Conservation (phyloP, 2,797 vertebrate genomes). For the Notolabrus celidotus region DNA sequence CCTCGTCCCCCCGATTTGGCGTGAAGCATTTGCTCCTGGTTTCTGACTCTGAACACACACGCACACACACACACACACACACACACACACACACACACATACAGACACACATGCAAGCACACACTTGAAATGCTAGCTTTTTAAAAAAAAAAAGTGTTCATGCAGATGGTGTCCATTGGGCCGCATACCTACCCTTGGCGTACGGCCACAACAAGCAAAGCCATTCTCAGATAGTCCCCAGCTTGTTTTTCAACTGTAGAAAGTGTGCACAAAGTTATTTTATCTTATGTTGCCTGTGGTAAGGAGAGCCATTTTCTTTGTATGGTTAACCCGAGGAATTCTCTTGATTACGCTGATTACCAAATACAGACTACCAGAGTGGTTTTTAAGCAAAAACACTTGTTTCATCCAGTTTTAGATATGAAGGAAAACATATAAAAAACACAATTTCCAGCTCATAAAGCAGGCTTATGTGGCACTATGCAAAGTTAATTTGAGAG, state of each 20-base stretch:
- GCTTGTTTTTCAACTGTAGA: constrained; percentile 81
- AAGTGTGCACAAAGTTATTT: constrained; percentile 82
- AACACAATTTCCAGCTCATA: constrained; percentile 45
- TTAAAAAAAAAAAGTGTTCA: constrained; percentile 73
- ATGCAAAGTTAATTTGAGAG: constrained; percentile 36
- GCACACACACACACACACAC: constrained; percentile 52
- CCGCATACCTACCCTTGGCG: constrained; percentile 86
- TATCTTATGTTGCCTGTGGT: constrained; percentile 76
- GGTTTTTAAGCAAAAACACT: constrained; percentile 51
- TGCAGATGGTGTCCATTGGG: constrained; percentile 88
- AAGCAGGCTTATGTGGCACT: constrained; percentile 33
- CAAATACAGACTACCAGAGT: constrained; percentile 35
- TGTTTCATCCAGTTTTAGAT: constrained; percentile 33
- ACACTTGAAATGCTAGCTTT: constrained; percentile 77
- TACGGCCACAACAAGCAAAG: constrained; percentile 85
- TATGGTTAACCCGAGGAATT: constrained; percentile 70
- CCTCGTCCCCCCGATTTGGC: constrained; percentile 83
- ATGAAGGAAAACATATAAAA: constrained; percentile 10
- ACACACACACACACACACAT: constrained; percentile 57
- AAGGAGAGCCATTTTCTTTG: constrained; percentile 71
- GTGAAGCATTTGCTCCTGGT: constrained; percentile 83
- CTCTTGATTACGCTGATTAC: constrained; percentile 68
- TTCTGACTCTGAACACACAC: constrained; percentile 74
- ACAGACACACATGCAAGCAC: constrained; percentile 51
- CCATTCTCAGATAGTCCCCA: constrained; percentile 83